Percentiles rank a stretch among this genome's conserved stretches.
These are phyloP conservation scores for Haliaeetus leucogaster DNA, from an alignment of 2,113 vertebrate species.

Conservation along the genomic window DNA sequence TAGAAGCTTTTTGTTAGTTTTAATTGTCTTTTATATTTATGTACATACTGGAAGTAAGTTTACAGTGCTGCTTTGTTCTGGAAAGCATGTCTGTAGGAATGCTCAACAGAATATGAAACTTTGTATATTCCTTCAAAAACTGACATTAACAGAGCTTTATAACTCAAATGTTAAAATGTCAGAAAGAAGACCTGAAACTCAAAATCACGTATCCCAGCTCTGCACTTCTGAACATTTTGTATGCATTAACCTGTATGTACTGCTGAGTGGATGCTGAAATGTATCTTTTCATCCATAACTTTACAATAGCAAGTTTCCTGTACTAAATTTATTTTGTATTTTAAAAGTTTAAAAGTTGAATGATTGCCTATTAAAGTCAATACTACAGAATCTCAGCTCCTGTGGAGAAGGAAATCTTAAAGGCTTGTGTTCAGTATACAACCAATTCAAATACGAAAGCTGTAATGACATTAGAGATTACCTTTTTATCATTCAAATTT, in stretches of 20 bases:
- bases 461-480: conserved; percentile 39
- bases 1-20: background rate
- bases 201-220: background rate
- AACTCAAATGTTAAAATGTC: conserved; percentile 41
- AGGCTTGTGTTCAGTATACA: background rate
- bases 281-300: conserved; percentile 22
- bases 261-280: conserved; percentile 35
- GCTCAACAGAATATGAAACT: background rate
- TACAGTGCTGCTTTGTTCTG: background rate
- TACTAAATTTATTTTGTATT: background rate
- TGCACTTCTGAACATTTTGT: background rate
- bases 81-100: background rate
- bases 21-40: background rate
- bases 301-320: background rate
- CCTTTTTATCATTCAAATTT: conserved; percentile 48
- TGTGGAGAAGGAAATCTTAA: background rate
- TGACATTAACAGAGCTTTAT: background rate
- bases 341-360: conserved; percentile 2
- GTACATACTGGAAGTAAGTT: background rate
- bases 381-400: background rate
- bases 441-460: background rate
- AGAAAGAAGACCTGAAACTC: conserved; percentile 33
- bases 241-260: background rate
- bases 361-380: background rate
- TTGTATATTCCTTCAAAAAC: background rate